Evolutionary conservation across 2,797 vertebrate genomes (phyloP), one percentile per base, ranked within the genome.

Genomic region (Pseudotriccus pelzelni): DNA sequence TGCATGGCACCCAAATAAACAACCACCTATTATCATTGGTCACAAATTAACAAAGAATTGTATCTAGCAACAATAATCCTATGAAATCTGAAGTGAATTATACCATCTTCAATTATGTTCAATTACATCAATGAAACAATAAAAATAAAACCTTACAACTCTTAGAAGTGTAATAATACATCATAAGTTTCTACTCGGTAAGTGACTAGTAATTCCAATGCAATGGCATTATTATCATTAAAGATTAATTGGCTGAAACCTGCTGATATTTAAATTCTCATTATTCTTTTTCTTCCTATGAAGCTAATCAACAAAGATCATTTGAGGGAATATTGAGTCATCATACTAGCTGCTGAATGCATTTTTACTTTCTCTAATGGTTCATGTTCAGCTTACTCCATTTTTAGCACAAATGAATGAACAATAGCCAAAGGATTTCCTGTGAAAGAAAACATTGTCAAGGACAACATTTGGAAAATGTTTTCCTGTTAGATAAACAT

Each of bases 221-320:
- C 28, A 72, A 27, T 23, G 53, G 39, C 28, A 81, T 64, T 67
- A 83, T 39, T 50, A 89, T 36, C 32, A 32, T 44, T 84, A 82
- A 76, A 76, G 87, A 79, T 53, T n/a, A 89, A 84, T 32, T 69
- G 34, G 41, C 53, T 64, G 82, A 87, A 79, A 90, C 44, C 24
- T 56, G 39, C 24, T 93, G 18, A 73, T 85, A 78, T 60, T 62
- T 69, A 81, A 85, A 83, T 87, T 89, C 30, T 90, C 79, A 58
- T 84, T 75, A 80, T 22, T 87, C 15, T 43, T 64, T 56, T 86
- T 79, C 56, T 75, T 93, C 55, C 63, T 32, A 56, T 34, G 47
- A 94, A 96, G 89, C 47, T 91, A 74, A 94, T 79, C 66, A 91
- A 18, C 36, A 81, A 81, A 94, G 82, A 77, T 58, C 60, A 77